Base-by-base conservation (phyloP, 2,113 vertebrate species). In the Mustela nigripes region DNA sequence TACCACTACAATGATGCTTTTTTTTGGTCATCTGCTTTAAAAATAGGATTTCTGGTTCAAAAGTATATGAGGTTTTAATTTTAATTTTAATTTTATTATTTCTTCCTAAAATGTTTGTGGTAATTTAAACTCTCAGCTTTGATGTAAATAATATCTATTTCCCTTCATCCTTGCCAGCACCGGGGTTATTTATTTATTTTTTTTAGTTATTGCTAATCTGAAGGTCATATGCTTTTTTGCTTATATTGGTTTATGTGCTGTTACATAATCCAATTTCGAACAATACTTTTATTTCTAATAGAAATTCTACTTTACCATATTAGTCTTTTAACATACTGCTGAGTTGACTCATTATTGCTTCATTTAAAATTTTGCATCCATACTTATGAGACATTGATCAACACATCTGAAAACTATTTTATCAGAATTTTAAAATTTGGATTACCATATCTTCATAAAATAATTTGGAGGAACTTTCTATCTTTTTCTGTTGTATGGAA, bases 401-500 rank as follows among this genome's bases (percentile, higher is more conserved):
- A n/a, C 26, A 74, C 22, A 63, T 63, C 91, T 79, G 39, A 73
- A 92, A 95, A 65, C 15, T 19, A 31, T 88, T 71, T 96, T 88
- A 56, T 39, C 24, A 83, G 19, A 2, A 39, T 78, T 63, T 79
- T 28, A 58, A 88, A 94, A 16, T 63, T 56, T 65, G 9, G 5
- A 50, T 76, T 31, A 58, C 39, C 16, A 11, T 73, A 71, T 11
- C 21, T 84, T 79, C 26, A 74, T 50, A 89, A 84, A 87, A 53
- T 74, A 62, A 69, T 24, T 65, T 69, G 9, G 36, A n/a, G n/a
- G 21, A 39, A 80, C 24, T 71, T 78, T 42, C 2, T 69, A 8
- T 45, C 36, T 50, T 92, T 63, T 91, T 65, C 42, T 56, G 11
- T 65, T 65, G 11, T 73, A 60, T 89, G 39, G 53, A 74, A 48